phyloP scores from a whole-genome alignment of 2,888 invertebrate species.

The Hirtodrosophila duncani region DNA sequence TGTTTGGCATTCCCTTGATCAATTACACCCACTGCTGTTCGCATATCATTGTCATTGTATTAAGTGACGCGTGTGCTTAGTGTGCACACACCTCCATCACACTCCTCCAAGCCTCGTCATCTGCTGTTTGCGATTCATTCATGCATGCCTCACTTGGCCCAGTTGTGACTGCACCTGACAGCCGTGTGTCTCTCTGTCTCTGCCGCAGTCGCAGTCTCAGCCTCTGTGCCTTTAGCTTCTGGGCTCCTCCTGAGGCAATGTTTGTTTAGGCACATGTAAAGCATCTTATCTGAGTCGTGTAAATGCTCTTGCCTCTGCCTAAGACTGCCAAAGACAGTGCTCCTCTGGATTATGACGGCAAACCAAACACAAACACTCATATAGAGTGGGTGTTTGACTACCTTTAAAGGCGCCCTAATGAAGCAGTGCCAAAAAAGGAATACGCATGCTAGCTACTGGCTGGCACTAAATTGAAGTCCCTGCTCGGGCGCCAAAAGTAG shows the following conservation, averaged over 20 bases:
- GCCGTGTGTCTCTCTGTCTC: slow-evolving; percentile 1
- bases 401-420: too few relatives aligned
- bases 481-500: too few relatives aligned
- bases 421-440: too few relatives aligned
- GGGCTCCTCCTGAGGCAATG: slow-evolving; percentile 33
- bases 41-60: slow-evolving; percentile 69
- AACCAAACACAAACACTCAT: slow-evolving; percentile 7
- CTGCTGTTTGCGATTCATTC: slow-evolving; percentile 58
- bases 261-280: slow-evolving; percentile 71
- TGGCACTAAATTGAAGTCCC: too few relatives aligned
- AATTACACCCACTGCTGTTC: slow-evolving; percentile 44
- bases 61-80: slow-evolving; percentile 63
- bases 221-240: background rate
- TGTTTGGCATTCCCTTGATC: slow-evolving; percentile 53
- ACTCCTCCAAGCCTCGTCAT: slow-evolving; percentile 17
- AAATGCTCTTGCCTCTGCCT: slow-evolving; percentile 45
- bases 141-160: slow-evolving; percentile 56
- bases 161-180: slow-evolving; percentile 36
- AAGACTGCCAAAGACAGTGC: slow-evolving; percentile 14
- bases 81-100: slow-evolving; percentile 27
- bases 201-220: slow-evolving; percentile 46
- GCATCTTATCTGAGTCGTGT: slow-evolving; percentile 64
- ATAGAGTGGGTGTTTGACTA: background rate
- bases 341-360: slow-evolving; percentile 48
- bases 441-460: too few relatives aligned